Base-by-base conservation (phyloP, 2,797 vertebrate genomes). In the Oreortyx pictus region DNA sequence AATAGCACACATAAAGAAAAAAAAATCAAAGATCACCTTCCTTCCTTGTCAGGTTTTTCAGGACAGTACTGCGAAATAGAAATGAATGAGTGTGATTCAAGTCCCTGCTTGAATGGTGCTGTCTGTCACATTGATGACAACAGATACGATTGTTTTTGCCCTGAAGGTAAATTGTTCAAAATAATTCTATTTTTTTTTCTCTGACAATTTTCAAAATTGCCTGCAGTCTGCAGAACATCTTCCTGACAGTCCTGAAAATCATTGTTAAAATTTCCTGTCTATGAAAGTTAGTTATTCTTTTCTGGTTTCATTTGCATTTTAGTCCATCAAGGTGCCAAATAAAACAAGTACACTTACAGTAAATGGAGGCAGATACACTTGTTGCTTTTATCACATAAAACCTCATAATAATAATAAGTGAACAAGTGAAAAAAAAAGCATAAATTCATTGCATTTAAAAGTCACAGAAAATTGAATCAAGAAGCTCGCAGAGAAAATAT, bases 121-220 rank as follows among this genome's bases (percentile, higher is more conserved):
- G 93, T 93, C 86, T 97, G 88, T 90, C 89, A 96, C 61, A 82
- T 89, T 88, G 89, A 91, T 94, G 72, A 96, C 93, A 98, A 97
- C 89, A 93, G 78, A 76, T 98, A 98, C 96, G 94, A 96, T 80
- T 98, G 97, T 91, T 96, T 98, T 92, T 98, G 97, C 94, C 96
- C 95, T 43, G 95, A 98, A 95, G 97, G 97, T 97, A 97, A 97
- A 90, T 89, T 93, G 59, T 82, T 96, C 22, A 87, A 93, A 94
- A 95, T 54, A 95, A 89, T 93, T 70, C 91, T 82, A 94, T 96
- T 94, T 91, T 90, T 97, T 49, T 96, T 92, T 94, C 61, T 94
- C 65, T 94, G 93, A 93, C 11, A 37, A 65, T 80, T 93, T 92
- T 87, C 37, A 85, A 92, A 95, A 74, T 81, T 94, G 70, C 25